Evolutionary conservation across 2,888 invertebrate species (phyloP).

Genomic region (Hypsopygia costalis): DNA sequence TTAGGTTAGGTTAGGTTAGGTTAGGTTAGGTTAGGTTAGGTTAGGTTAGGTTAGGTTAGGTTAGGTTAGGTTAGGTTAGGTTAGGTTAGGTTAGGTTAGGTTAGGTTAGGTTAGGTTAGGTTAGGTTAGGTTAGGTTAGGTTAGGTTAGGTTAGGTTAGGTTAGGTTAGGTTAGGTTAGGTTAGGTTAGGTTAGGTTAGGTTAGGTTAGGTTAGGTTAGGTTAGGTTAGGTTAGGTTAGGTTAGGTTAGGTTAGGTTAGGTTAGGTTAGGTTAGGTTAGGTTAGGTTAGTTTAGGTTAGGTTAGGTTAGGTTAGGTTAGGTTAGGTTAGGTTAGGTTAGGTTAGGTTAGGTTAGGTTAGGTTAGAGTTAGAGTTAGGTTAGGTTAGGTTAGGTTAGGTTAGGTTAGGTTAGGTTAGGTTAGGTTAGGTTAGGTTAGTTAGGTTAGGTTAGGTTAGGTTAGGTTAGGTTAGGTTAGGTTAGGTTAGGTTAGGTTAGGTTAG

Average conservation of each 20-base stretch:
- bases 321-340: neutral
- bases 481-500: too few species aligned
- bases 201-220: conserved; percentile 12
- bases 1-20: conserved; percentile 32
- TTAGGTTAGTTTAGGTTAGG: neutral
- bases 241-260: neutral
- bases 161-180: conserved; percentile 19
- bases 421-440: neutral
- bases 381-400: neutral
- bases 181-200: conserved; percentile 19
- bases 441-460: too few species aligned
- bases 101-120: conserved; percentile 18
- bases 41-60: conserved; percentile 23
- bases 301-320: neutral
- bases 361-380: neutral
- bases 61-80: conserved; percentile 24
- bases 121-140: conserved; percentile 16
- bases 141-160: conserved; percentile 20
- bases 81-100: conserved; percentile 17
- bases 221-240: neutral
- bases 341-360: neutral
- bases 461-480: too few species aligned
- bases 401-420: neutral
- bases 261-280: neutral
- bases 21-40: conserved; percentile 28